Evolutionary conservation across 2,797 vertebrate genomes (phyloP).

Genomic region (Menidia menidia): DNA sequence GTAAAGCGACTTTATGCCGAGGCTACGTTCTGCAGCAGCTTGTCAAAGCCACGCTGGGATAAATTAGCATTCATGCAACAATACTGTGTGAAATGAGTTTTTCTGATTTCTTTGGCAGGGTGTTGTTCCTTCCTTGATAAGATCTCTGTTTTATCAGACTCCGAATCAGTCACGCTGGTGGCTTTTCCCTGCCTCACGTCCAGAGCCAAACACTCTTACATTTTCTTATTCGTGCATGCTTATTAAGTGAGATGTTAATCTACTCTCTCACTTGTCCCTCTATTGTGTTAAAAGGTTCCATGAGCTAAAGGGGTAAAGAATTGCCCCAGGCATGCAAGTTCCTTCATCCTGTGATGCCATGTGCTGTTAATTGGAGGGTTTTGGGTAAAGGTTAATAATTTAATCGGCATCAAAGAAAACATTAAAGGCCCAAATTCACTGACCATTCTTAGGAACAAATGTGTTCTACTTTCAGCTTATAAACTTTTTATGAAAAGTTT

Average conservation of each 20-base stretch:
- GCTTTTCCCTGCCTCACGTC: background rate
- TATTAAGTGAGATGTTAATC: background rate
- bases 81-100: constrained; percentile 22
- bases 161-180: background rate
- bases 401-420: background rate
- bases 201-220: background rate
- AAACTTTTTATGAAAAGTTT: no score
- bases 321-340: background rate
- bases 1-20: constrained; percentile 48
- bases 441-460: no score
- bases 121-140: constrained; percentile 27
- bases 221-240: background rate
- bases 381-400: background rate
- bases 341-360: background rate
- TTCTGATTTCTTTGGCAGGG: constrained; percentile 15
- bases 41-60: constrained; percentile 37
- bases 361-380: background rate
- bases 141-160: constrained; percentile 22
- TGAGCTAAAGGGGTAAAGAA: background rate
- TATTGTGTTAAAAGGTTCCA: background rate
- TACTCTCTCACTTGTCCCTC: background rate
- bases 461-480: no score
- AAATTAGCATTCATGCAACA: constrained; percentile 42
- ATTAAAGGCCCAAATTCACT: no score
- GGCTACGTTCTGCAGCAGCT: constrained; percentile 44